Base-by-base conservation (phyloP, 1,140 invertebrate genomes). In the Drosophila hydei region DNA sequence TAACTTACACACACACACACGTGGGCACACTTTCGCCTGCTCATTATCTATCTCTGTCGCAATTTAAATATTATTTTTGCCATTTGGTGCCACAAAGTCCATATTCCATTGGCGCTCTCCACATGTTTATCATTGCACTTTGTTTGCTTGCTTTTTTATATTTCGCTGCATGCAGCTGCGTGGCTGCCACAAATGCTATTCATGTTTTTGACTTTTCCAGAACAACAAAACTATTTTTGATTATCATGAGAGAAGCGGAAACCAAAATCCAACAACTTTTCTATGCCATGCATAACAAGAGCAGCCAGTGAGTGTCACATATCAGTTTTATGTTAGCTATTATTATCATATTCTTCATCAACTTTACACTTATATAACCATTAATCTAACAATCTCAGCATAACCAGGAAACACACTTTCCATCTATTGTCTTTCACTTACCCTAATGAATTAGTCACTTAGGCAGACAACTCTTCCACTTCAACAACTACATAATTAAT, bases 51-150 rank as follows among this genome's bases (percentile, higher is more conserved):
- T 48, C 40, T 64, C 36, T 5, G 12, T 16, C 33, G 16, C 61
- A 69, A 77, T 45, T 72, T 67, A 75, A 81, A 88, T 78, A 81
- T 81, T 72, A 75, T 83, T 69, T 75, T 64, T 72, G 61, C 68
- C 69, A 74, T 79, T 84, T 75, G 62, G 43, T 59, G 25, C 36
- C 38, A 42, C 45, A 43, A n/a, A 7, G 12, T 40, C 4, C 6
- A 33, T 11, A 11, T 33, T 11, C 30, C 30, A 33, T 11, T 14
- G 36, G n/a, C 36, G 12, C 36, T 40, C 4, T 14, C 3, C 30
- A 2, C 11, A 9, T 33, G 14, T 14, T 40, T 4, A 14, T 6
- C 4, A 14, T 40, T 16, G 38, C 38, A 7, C 38, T 16, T 16
- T 16, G 38, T 42, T 42, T 42, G 14, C 14, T 40, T 40, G 2